phyloP scores from a whole-genome alignment of 1,140 invertebrate genomes.

The Melitaea cinxia region DNA sequence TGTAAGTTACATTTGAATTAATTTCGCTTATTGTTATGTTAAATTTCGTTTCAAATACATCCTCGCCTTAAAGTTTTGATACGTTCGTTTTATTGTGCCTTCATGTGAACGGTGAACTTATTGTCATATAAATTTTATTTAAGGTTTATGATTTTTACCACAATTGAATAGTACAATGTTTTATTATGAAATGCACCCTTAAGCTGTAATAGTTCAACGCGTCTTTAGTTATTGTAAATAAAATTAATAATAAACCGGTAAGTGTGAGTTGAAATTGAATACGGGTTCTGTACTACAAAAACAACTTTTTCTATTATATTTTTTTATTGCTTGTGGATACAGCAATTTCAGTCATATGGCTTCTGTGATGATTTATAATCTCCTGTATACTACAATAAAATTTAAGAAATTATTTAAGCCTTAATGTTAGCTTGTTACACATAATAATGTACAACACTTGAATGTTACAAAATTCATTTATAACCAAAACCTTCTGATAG shows the following conservation, averaged over 20 bases:
- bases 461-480: no score
- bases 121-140: constrained; percentile 26
- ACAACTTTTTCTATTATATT: no score
- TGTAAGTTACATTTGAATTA: constrained; percentile 47
- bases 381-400: no score
- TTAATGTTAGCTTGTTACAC: no score
- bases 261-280: no score
- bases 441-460: no score
- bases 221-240: not conserved
- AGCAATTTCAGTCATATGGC: no score
- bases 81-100: constrained; percentile 17
- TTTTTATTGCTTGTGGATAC: no score
- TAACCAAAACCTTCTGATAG: no score
- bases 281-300: no score
- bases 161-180: constrained; percentile 16
- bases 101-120: not conserved
- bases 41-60: constrained; percentile 48
- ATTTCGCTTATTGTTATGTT: constrained; percentile 61
- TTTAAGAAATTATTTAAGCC: no score
- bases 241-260: not conserved
- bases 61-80: constrained; percentile 22
- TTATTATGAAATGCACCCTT: constrained; percentile 10
- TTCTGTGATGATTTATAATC: no score
- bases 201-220: constrained; percentile 14
- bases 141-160: constrained; percentile 22